These are phyloP conservation scores for Diplolepis rosae DNA, from an alignment of 2,888 invertebrate genomes.

Conservation along the genomic window DNA sequence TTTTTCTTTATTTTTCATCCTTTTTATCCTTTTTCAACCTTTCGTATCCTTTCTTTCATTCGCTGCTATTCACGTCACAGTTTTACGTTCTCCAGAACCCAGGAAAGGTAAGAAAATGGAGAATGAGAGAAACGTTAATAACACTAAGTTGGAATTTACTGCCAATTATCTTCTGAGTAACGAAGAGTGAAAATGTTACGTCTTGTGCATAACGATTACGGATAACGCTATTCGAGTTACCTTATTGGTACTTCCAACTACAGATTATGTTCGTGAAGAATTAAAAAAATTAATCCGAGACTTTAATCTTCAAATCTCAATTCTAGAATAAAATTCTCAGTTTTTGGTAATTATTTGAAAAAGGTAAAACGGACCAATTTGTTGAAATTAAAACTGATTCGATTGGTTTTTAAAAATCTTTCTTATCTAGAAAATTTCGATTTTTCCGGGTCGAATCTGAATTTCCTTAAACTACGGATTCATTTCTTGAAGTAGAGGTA, in stretches of 20 bases:
- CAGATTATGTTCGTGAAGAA: neutral
- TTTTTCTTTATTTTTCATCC: constrained; percentile 1
- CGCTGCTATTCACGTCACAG: constrained; percentile 10
- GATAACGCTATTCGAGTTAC: constrained; percentile 6
- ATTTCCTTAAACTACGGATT: too few species aligned
- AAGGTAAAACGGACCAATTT: neutral
- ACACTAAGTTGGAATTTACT: constrained; percentile 17
- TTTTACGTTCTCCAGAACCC: constrained; percentile 5
- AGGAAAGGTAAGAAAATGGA: constrained; percentile 1
- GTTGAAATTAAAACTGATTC: too few species aligned
- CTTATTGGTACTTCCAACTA: neutral
- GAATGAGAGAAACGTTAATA: constrained; percentile 22
- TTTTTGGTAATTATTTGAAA: neutral
- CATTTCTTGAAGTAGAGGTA: neutral
- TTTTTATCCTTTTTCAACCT: constrained; percentile 1
- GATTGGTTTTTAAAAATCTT: too few species aligned
- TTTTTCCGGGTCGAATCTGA: too few species aligned
- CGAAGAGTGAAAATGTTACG: constrained; percentile 25
- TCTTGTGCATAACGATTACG: neutral
- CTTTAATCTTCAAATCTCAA: neutral
- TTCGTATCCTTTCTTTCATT: constrained; percentile 27
- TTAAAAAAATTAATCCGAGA: neutral
- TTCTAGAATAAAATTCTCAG: too few species aligned
- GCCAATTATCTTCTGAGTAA: constrained; percentile 26
- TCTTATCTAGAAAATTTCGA: too few species aligned